phyloP scores from a whole-genome alignment of 2,888 invertebrate species.

The Drosophila antonietae region DNA sequence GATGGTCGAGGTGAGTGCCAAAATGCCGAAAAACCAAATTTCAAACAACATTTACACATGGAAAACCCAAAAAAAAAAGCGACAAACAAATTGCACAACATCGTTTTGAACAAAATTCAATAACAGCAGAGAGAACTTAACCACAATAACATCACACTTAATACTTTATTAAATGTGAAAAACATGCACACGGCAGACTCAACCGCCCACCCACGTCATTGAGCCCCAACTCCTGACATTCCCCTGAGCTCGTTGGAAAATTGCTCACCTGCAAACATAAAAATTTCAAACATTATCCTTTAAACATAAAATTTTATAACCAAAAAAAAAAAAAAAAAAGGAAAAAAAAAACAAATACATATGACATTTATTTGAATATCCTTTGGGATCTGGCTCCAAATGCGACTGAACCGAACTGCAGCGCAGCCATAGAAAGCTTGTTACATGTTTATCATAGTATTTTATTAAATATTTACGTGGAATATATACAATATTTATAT shows the following conservation, averaged over 20 bases:
- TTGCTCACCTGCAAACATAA: conserved; percentile 80
- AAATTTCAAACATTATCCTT: conserved; percentile 80
- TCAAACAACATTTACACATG: conserved; percentile 64
- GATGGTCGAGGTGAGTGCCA: conserved; percentile 66
- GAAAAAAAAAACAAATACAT: conserved; percentile 72
- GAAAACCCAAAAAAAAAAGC: background rate
- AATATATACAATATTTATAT: conserved; percentile 34
- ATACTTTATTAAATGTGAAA: conserved; percentile 78
- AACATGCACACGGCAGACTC: conserved; percentile 62
- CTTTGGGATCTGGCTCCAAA: conserved; percentile 63
- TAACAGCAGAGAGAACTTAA: conserved; percentile 52
- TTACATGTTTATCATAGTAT: conserved; percentile 77
- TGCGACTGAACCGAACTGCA: conserved; percentile 24
- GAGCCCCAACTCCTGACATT: background rate
- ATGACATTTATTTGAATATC: conserved; percentile 80
- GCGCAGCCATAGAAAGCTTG: conserved; percentile 39
- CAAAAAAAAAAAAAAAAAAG: conserved; percentile 62
- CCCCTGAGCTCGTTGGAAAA: conserved; percentile 57
- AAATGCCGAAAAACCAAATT: background rate
- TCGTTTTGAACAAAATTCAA: conserved; percentile 69
- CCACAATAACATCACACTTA: conserved; percentile 78
- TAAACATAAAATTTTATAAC: conserved; percentile 80
- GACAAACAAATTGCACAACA: conserved; percentile 61
- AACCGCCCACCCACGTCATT: background rate
- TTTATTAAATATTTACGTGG: conserved; percentile 68